These are phyloP conservation scores for Lutraria lutraria DNA, from an alignment of 2,888 invertebrate species.

Conservation along the genomic window DNA sequence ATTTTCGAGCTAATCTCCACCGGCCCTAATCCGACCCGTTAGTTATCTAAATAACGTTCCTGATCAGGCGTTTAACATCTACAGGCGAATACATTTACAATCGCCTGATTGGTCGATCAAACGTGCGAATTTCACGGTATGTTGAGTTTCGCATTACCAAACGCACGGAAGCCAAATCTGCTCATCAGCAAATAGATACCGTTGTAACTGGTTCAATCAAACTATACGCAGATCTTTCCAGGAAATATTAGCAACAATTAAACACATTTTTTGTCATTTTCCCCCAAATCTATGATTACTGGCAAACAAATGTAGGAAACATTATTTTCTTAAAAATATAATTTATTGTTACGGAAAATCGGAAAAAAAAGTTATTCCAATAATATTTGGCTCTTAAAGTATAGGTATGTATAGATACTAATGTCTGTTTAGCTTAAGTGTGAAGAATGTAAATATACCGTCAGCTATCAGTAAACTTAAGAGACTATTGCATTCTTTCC, in stretches of 20 bases:
- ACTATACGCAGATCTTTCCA: neutral
- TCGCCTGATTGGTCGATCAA: slow-evolving; percentile 40
- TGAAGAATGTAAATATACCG: neutral
- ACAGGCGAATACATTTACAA: slow-evolving; percentile 33
- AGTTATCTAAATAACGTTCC: slow-evolving; percentile 40
- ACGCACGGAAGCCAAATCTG: slow-evolving; percentile 22
- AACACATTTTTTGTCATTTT: neutral
- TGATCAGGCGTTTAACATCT: slow-evolving; percentile 15
- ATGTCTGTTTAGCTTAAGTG: slow-evolving; percentile 7
- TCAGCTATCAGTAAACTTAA: neutral
- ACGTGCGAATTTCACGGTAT: slow-evolving; percentile 51
- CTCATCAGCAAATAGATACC: slow-evolving; percentile 19
- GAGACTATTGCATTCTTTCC: neutral
- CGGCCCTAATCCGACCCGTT: slow-evolving; percentile 50
- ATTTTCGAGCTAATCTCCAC: slow-evolving; percentile 28
- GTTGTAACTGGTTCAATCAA: neutral
- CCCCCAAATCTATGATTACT: neutral
- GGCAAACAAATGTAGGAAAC: too few relatives aligned
- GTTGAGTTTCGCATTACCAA: slow-evolving; percentile 16
- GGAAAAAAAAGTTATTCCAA: neutral
- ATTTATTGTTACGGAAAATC: neutral
- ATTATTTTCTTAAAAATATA: neutral
- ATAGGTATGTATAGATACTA: neutral
- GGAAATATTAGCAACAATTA: neutral
- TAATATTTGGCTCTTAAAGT: neutral